Percentiles rank a stretch among this genome's conserved stretches.
phyloP scores from a whole-genome alignment of 1,140 invertebrate genomes.

The Eulimnadia texana region DNA sequence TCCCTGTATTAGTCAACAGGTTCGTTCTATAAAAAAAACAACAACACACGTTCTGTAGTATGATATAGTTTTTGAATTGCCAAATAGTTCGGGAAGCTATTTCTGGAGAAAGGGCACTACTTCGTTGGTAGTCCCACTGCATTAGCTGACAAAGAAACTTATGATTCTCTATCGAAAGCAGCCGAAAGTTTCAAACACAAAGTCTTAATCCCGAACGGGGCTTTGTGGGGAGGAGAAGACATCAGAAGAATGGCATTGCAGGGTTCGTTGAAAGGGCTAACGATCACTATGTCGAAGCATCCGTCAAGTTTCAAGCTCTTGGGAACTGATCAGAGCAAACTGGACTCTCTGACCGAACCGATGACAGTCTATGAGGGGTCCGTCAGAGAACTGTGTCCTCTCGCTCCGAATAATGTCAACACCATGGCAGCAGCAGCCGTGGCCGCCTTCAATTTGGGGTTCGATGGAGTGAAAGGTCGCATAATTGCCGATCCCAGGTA shows the following conservation, averaged over 20 bases:
- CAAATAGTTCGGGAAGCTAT: conserved; percentile 30
- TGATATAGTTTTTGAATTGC: not conserved
- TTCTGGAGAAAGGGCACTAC: conserved; percentile 33
- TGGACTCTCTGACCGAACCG: conserved; percentile 15
- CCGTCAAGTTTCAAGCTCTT: conserved; percentile 37
- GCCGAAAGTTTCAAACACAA: conserved; percentile 25
- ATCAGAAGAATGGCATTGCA: conserved; percentile 43
- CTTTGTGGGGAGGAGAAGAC: conserved; percentile 46
- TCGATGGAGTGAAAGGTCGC: conserved; percentile 38
- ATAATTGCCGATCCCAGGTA: conserved; percentile 40
- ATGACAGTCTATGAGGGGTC: conserved; percentile 39
- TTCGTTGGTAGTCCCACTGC: conserved; percentile 21
- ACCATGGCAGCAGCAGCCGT: conserved; percentile 43
- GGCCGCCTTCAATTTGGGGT: conserved; percentile 43
- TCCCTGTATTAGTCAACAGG: conserved; percentile 27
- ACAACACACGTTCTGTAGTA: not conserved
- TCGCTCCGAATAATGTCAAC: conserved; percentile 48
- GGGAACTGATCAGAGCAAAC: conserved; percentile 19
- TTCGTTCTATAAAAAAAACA: not conserved
- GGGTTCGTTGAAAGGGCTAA: conserved; percentile 36
- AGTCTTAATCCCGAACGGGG: conserved; percentile 41
- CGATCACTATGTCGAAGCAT: conserved; percentile 45
- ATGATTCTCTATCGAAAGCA: conserved; percentile 17
- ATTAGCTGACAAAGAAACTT: conserved; percentile 24
- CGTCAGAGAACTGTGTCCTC: conserved; percentile 37